Evolutionary conservation across 1,140 invertebrate species (phyloP).

Genomic region (Batillaria attramentaria): DNA sequence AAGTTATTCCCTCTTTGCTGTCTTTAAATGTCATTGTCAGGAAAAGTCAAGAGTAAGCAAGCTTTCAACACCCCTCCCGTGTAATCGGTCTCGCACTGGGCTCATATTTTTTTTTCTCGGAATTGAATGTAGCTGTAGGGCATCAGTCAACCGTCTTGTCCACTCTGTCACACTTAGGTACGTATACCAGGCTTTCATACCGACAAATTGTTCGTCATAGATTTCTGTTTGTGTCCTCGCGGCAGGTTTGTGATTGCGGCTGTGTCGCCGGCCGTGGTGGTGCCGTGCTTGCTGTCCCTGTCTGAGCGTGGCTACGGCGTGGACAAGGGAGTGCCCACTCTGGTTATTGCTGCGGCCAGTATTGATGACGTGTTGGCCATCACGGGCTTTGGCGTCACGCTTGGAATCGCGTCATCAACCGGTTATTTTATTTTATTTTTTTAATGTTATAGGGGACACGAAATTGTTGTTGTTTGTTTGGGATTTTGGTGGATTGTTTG

Average conservation of each 20-base stretch:
- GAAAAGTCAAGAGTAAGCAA: too few relatives aligned
- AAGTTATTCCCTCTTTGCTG: too few relatives aligned
- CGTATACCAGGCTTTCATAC: neutral
- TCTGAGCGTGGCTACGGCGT: constrained; percentile 89
- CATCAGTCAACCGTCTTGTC: too few relatives aligned
- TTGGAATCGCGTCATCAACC: constrained; percentile 63
- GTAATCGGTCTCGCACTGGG: too few relatives aligned
- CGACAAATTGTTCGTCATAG: too few relatives aligned
- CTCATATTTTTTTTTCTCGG: too few relatives aligned
- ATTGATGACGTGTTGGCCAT: constrained; percentile 87
- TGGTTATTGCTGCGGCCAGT: constrained; percentile 91
- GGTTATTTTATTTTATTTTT: constrained; percentile 33
- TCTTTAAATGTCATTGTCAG: too few relatives aligned
- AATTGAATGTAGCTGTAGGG: too few relatives aligned
- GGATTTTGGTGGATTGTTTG: neutral
- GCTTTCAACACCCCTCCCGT: too few relatives aligned
- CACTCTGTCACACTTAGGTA: neutral
- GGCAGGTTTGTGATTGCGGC: constrained; percentile 84
- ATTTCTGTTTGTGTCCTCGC: neutral
- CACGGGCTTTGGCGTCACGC: constrained; percentile 83
- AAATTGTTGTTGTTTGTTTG: neutral
- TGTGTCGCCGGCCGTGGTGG: constrained; percentile 94
- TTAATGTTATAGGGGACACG: neutral
- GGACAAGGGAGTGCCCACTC: constrained; percentile 93
- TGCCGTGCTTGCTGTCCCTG: constrained; percentile 88